Percentiles rank a stretch among this genome's conserved stretches.
Evolutionary conservation across 2,888 invertebrate species (phyloP).

Genomic region (Tanytarsus gracilentus): DNA sequence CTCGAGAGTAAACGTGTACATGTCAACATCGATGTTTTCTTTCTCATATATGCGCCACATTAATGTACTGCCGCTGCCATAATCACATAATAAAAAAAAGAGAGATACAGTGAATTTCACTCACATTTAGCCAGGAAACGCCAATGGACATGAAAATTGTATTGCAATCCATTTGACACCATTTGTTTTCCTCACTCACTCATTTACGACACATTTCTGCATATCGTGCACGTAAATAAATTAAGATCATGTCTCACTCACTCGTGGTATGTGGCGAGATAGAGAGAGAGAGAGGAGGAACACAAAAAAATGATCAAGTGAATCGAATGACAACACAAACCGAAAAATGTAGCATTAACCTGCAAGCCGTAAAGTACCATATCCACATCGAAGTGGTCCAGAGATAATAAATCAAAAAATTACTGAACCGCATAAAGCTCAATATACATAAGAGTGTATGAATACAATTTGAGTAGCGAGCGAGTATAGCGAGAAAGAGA

Average conservation of each 20-base stretch:
- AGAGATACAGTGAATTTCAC: not conserved
- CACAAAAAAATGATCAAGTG: conserved; percentile 23
- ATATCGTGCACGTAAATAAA: conserved; percentile 25
- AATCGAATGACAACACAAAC: conserved; percentile 21
- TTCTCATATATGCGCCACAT: too few species aligned
- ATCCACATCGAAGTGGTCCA: not conserved
- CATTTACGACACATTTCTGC: not conserved
- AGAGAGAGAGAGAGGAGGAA: not conserved
- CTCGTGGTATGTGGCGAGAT: conserved; percentile 5
- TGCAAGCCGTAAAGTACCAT: not conserved
- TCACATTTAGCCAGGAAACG: not conserved
- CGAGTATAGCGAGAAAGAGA: not conserved
- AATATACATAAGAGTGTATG: not conserved
- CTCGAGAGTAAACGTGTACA: too few species aligned
- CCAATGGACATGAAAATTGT: not conserved
- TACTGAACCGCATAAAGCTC: conserved; percentile 26
- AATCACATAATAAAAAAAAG: too few species aligned
- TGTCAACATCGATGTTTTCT: too few species aligned
- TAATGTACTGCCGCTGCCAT: too few species aligned
- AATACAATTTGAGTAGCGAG: not conserved
- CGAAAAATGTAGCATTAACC: conserved; percentile 9
- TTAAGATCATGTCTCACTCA: conserved; percentile 22
- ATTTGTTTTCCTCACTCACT: conserved; percentile 18
- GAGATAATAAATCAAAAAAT: conserved; percentile 24
- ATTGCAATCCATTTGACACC: conserved; percentile 25